Conservation (phyloP, 2,797 vertebrate genomes). For the Fundulus diaphanus region DNA sequence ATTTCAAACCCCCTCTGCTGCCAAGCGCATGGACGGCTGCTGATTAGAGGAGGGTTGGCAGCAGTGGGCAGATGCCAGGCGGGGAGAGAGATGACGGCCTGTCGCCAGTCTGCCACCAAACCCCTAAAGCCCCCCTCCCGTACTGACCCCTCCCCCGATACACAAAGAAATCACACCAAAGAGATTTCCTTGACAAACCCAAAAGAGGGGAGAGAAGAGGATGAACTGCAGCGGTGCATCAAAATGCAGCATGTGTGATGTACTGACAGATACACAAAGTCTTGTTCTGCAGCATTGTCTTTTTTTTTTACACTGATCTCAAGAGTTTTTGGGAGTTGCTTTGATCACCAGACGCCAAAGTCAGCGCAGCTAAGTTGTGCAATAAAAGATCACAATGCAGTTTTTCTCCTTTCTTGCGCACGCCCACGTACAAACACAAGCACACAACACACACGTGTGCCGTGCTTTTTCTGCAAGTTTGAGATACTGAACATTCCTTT, state of each 20-base stretch:
- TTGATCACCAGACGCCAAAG: conserved; percentile 46
- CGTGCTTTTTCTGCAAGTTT: conserved; percentile 40
- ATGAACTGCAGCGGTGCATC: conserved; percentile 25
- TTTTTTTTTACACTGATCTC: conserved; percentile 21
- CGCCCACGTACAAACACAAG: conserved; percentile 40
- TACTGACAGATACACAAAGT: conserved; percentile 24
- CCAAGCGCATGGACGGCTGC: conserved; percentile 86
- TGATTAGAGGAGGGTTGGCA: conserved; percentile 86
- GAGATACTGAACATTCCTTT: conserved; percentile 46
- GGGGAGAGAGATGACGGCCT: conserved; percentile 74
- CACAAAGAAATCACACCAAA: conserved; percentile 64
- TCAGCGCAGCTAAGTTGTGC: conserved; percentile 37
- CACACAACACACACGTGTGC: conserved; percentile 44
- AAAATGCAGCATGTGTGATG: conserved; percentile 51
- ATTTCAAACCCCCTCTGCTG: conserved; percentile 82
- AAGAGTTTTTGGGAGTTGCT: conserved; percentile 33
- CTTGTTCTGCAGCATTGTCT: conserved; percentile 7
- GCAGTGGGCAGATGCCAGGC: conserved; percentile 81
- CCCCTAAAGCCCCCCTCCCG: conserved; percentile 44
- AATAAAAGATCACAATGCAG: conserved; percentile 45
- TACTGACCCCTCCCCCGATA: conserved; percentile 56
- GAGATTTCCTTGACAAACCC: conserved; percentile 58
- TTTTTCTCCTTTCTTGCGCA: conserved; percentile 36
- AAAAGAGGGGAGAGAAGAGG: conserved; percentile 20
- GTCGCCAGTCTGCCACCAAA: conserved; percentile 76